These are phyloP conservation scores for Trematomus loennbergii DNA, from an alignment of 2,113 vertebrate species.

Conservation along the genomic window DNA sequence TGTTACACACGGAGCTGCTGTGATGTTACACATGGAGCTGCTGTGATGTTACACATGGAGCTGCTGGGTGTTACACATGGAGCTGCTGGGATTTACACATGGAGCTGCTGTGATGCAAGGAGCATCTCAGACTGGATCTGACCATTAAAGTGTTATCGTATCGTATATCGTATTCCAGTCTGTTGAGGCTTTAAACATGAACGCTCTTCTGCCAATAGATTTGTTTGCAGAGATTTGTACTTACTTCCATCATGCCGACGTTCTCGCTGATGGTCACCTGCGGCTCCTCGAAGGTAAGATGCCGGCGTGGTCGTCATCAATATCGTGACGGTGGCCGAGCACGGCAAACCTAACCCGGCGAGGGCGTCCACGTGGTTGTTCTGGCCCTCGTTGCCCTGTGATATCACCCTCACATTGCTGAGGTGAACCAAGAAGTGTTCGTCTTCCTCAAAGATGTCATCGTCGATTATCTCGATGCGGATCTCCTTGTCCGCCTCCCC, in stretches of 20 bases:
- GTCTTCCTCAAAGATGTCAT: constrained; percentile 98
- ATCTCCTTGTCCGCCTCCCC: constrained; percentile 95
- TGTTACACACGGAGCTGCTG: no score
- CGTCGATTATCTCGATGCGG: constrained; percentile 92
- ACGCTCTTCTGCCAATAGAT: no score
- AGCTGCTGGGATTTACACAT: no score
- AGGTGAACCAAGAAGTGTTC: constrained; percentile 97
- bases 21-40: no score
- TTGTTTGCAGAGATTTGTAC: no score
- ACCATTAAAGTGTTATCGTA: no score
- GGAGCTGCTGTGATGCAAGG: no score
- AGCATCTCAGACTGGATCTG: no score
- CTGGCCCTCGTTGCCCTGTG: constrained; percentile 75
- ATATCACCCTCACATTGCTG: constrained; percentile 87
- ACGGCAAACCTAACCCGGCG: constrained; percentile 88
- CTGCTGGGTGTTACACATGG: no score
- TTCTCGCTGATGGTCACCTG: constrained; percentile 92
- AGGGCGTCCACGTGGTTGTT: constrained; percentile 77
- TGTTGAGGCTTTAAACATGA: no score
- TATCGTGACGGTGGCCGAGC: constrained; percentile 92
- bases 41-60: no score
- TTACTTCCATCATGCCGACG: constrained; percentile 88
- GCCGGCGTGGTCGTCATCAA: constrained; percentile 95
- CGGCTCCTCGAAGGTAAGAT: constrained; percentile 94
- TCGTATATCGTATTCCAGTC: no score